Evolutionary conservation across 1,140 invertebrate species (phyloP), one percentile per base, ranked within the genome.

Genomic region (Conopomorpha cramerella): DNA sequence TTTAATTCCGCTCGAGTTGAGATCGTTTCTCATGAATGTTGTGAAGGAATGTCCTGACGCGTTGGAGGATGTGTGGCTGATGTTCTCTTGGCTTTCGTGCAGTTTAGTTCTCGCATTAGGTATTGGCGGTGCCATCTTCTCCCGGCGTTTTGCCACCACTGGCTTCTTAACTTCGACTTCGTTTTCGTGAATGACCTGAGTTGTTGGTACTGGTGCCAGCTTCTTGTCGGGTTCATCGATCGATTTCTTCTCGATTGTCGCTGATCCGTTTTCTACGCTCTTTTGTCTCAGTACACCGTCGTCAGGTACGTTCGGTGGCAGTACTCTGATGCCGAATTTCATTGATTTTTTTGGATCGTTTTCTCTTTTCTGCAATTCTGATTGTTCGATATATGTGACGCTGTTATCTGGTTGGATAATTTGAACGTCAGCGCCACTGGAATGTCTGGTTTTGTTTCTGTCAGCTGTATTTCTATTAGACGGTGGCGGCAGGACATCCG

Each of bases 241-340:
- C 54, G 82, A 81, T 49, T 66, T 64, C 36, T 74, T 76, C 45
- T 80, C 67, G 39, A 63, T 45, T 35, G 66, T 44, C 25, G 67
- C 41, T 13, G 50, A 50, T 37, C 73, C 63, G 46, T 74, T 78
- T 51, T 82, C 81, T 7, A 78, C 62, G 33, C 54, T 77, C 35
- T 72, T 81, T 30, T 80, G 71, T 46, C 67, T 71, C 8, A 76
- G 38, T 1, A 74, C 64, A 26, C 68, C 68, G 42, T 78, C 73
- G 51, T 78, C 70, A 17, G 73, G 68, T n/a, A 79, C 61, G 32
- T 78, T 80, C 1, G 78, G 68, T 17, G 82, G 81, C 1, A 88
- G 52, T 1, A 89, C 87, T 45, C 84, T 79, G 35, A 88, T 84
- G 1, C 87, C 88, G 39, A 89, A 88, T 61, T 89, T 89, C 65